Conservation (phyloP, 2,113 vertebrate genomes). For the Lanius collurio region DNA sequence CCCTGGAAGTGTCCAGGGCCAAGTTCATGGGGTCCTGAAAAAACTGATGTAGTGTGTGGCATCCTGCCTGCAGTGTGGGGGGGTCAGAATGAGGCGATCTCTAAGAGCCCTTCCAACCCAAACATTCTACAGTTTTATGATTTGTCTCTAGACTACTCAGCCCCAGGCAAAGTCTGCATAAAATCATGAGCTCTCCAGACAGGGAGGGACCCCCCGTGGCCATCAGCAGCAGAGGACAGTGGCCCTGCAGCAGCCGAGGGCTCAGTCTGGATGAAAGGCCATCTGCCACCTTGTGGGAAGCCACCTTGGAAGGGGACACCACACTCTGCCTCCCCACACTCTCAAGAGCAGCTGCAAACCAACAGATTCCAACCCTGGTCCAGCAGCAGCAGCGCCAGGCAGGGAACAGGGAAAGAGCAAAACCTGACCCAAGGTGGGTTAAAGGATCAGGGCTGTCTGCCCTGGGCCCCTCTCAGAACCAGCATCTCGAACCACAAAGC, state of each 20-base stretch:
- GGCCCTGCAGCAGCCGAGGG: neutral
- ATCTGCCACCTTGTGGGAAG: neutral
- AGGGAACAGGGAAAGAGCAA: neutral
- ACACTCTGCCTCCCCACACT: neutral
- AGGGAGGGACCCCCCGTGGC: neutral
- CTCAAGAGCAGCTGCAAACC: neutral
- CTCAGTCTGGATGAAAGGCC: neutral
- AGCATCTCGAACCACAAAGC: neutral
- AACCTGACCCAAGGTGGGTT: neutral
- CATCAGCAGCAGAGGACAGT: neutral
- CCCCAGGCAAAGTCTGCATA: neutral
- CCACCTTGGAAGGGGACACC: neutral
- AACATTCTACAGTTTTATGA: neutral
- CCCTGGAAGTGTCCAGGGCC: too few relatives aligned
- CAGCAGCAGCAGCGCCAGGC: neutral
- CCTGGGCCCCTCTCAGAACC: neutral
- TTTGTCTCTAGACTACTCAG: neutral
- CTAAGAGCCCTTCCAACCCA: neutral
- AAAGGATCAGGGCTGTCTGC: neutral
- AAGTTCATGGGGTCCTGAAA: neutral
- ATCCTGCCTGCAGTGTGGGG: neutral
- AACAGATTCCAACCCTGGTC: rapidly evolving
- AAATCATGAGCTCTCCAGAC: neutral
- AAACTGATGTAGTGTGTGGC: neutral
- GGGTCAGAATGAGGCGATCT: rapidly evolving